Evolutionary conservation across 2,113 vertebrate genomes (phyloP), one percentile per base, ranked within the genome.

Genomic region (Mobula birostris): DNA sequence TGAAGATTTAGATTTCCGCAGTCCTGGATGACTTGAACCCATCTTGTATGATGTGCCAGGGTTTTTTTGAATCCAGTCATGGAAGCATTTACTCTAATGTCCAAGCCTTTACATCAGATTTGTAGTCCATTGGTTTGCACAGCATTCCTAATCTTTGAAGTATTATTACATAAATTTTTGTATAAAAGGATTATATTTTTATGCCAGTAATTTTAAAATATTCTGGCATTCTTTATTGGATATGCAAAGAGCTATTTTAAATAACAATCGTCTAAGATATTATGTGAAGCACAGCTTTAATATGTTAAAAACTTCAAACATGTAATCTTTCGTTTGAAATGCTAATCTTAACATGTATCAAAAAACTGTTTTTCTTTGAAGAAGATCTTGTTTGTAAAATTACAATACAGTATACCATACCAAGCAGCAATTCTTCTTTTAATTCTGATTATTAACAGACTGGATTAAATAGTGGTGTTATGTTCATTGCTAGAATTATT

Each of bases 131-230:
- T 90, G n/a, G 85, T 66, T 68, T 32, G 56, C 61, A 63, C 11
- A 87, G 83, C 70, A 32, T 93, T 93, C 70, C 9, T 93, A 93
- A 93, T 93, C 91, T 40, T 92, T 76, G 17, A 68, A 76, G 68
- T 74, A 93, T 93, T 76, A 93, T 72, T 70, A 74, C 11, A 5
- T 24, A 93, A 93, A 56, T 93, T 72, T 93, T 74, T 93, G 90
- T 74, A 93, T 36, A 56, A 74, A 93, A 93, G 91, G 68, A 72
- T 70, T 93, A 93, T 93, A 93, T 93, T 93, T 93, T 93, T 93
- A 74, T 48, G 91, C 91, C 36, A 74, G 91, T 56, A 40, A 74
- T 66, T 93, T 48, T 76, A 5, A 93, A 93, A 72, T 93, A 40
- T 74, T 74, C 91, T 74, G 68, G 40, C 40, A 72, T 92, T 92